Percentiles rank a stretch among this genome's conserved stretches.
Evolutionary conservation across 35 echinoderm and acorn worm species (phyloP).

Genomic region (Antedon bifida): DNA sequence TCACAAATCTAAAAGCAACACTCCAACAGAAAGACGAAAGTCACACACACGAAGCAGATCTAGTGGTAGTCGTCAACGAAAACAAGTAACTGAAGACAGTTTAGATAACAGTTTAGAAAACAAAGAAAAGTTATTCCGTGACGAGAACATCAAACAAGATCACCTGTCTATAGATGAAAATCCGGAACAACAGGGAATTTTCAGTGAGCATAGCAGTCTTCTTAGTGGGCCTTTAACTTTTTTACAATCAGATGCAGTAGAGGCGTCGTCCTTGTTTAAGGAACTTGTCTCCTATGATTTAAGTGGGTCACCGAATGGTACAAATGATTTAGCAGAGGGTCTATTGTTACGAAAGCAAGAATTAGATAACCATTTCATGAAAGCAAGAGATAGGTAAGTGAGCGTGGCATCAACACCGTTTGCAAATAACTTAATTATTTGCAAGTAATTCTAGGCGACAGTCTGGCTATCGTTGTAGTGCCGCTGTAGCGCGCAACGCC

Average conservation of each 20-base stretch:
- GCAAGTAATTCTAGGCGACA: too few relatives aligned
- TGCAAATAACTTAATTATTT: too few relatives aligned
- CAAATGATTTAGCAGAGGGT: constrained; percentile 24
- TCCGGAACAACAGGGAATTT: background rate
- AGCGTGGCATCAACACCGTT: background rate
- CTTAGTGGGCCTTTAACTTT: background rate
- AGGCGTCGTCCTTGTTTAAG: too few relatives aligned
- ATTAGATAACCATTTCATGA: constrained; percentile 59
- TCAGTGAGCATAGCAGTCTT: background rate
- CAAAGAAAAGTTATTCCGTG: too few relatives aligned
- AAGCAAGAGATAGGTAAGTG: constrained; percentile 61
- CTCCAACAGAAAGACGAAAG: background rate
- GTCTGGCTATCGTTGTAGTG: background rate
- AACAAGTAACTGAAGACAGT: background rate
- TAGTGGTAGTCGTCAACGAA: background rate
- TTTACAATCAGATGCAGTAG: background rate
- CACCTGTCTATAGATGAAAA: background rate
- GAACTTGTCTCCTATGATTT: too few relatives aligned
- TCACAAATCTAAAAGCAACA: too few relatives aligned
- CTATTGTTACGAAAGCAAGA: constrained; percentile 63
- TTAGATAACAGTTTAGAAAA: too few relatives aligned
- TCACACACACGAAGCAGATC: background rate
- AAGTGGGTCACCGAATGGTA: background rate
- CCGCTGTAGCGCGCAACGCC: background rate
- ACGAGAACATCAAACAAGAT: background rate